Base-by-base conservation (phyloP, 1,140 invertebrate genomes). In the Lepidotrigona ventralis region DNA sequence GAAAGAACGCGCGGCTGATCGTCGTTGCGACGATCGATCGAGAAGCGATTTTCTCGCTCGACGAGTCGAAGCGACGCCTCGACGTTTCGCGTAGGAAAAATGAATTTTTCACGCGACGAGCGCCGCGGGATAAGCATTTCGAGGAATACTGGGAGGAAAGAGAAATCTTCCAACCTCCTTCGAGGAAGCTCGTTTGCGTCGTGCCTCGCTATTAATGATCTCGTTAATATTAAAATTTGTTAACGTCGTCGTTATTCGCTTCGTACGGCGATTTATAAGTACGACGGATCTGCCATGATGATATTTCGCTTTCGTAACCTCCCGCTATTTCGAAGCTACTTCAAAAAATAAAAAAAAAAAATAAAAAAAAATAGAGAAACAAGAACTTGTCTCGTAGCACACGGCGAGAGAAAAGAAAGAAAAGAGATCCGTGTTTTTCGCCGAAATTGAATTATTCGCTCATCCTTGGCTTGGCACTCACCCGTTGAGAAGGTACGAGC, bases 201-300 rank as follows among this genome's bases (percentile, higher is more conserved):
- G 58, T 54, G n/a, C 51, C 60, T 70, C 63, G 68, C 76, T 66
- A 73, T 73, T 81, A 70, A 87, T 79, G 78, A 46, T 21, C 46
- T 83, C 71, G 70, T 86, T 76, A 54, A 70, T 84, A 86, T 86
- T 86, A 86, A 83, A 87, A 75, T 70, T 73, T 29, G 33, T 56
- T 39, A 73, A 39, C 51, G 46, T 58, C 73, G 33, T 58, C 68
- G 79, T 81, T 68, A 51, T 74, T 86, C 77, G 60, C 69, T 56
- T 83, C 66, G 53, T 73, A 46, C 63, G 84, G 63, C 79, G 79
- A 86, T 86, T 86, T 86, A 77, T 85, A 86, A 79, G 81, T 83
- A 86, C 71, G 74, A 3, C 74, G 73, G 79, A 70, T 71, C 33
- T 51, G 19, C 26, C 56, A 19, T 21, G 73, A 81, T 64, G 74